Base-by-base conservation (phyloP, 2,888 invertebrate species). In the Epirrhoe alternata region DNA sequence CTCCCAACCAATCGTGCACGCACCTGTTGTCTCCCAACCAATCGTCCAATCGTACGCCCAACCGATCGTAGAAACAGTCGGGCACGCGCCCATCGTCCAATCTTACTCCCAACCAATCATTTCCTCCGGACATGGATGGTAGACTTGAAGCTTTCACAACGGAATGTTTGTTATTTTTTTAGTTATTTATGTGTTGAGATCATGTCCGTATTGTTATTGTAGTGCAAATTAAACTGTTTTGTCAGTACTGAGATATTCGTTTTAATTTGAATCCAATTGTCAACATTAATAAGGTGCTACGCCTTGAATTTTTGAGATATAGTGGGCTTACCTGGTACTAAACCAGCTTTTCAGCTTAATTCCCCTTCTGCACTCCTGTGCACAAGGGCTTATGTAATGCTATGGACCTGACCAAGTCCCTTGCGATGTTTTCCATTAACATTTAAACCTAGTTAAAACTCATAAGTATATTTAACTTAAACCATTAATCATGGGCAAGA, bases 121-220 rank as follows among this genome's bases (percentile, higher is more conserved):
- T 49, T 82, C 84, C 12, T 80, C 74, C 6, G 89, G 87, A 47
- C 90, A 91, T 66, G 89, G 89, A n/a, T 92, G 92, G 92, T 92
- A 86, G 78, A 71, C 7, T 4, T 38, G 54, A 56, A 47, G 60
- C 16, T 59, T 81, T 80, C 85, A 82, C 5, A 12, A 78, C 24
- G 24, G 24, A 24, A 24, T 24, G 24, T 79, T 1, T 54, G 61
- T 54, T 61, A 38, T 75, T 71, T 77, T 70, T 74, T 70, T 74
- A 50, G 69, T 66, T 77, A 74, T 83, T 73, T 81, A 83, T 82
- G 86, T 86, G 88, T 90, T 87, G 82, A 90, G 88, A 86, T 90
- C 87, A 83, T 81, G 86, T 88, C 87, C 85, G 86, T 82, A 71
- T 70, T 80, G 79, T 83, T 83, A 75, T 77, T 82, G 82, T 82